Evolutionary conservation across 2,113 vertebrate genomes (phyloP).

Genomic region (Megaceryle maxima): DNA sequence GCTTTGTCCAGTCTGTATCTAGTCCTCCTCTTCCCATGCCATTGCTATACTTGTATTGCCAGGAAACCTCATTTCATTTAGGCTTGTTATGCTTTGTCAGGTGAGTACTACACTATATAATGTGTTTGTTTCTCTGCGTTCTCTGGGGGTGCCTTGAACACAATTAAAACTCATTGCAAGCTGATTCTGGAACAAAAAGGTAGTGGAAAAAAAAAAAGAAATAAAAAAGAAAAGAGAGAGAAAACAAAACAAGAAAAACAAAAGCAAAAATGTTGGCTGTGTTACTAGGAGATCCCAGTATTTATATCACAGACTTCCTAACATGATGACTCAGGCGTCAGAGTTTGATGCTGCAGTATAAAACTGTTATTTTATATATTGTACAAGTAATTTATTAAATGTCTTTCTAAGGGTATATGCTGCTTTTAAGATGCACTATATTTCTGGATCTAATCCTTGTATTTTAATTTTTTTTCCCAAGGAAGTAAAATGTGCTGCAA

Average conservation of each 20-base stretch:
- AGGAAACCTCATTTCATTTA: slow-evolving; percentile 71
- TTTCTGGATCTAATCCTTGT: slow-evolving; percentile 79
- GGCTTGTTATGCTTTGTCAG: slow-evolving; percentile 67
- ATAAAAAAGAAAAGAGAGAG: not conserved
- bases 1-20: slow-evolving; percentile 50
- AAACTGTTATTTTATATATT: slow-evolving; percentile 77
- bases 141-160: slow-evolving; percentile 88
- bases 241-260: slow-evolving; percentile 34
- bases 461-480: slow-evolving; percentile 70
- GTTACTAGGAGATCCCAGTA: slow-evolving; percentile 59
- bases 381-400: slow-evolving; percentile 82
- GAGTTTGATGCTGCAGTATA: slow-evolving; percentile 78
- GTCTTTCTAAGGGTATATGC: slow-evolving; percentile 81
- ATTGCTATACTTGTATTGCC: slow-evolving; percentile 50
- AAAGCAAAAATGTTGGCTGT: slow-evolving; percentile 49
- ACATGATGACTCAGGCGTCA: slow-evolving; percentile 76
- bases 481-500: slow-evolving; percentile 71
- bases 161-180: slow-evolving; percentile 69
- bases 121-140: slow-evolving; percentile 79
- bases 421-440: slow-evolving; percentile 83
- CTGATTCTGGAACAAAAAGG: slow-evolving; percentile 84
- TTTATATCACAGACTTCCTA: slow-evolving; percentile 69
- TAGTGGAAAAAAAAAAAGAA: slow-evolving; percentile 10
- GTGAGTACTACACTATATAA: slow-evolving; percentile 68
- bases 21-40: slow-evolving; percentile 55